Evolutionary conservation across 2,113 vertebrate genomes (phyloP).

Genomic region (Gorilla gorilla): DNA sequence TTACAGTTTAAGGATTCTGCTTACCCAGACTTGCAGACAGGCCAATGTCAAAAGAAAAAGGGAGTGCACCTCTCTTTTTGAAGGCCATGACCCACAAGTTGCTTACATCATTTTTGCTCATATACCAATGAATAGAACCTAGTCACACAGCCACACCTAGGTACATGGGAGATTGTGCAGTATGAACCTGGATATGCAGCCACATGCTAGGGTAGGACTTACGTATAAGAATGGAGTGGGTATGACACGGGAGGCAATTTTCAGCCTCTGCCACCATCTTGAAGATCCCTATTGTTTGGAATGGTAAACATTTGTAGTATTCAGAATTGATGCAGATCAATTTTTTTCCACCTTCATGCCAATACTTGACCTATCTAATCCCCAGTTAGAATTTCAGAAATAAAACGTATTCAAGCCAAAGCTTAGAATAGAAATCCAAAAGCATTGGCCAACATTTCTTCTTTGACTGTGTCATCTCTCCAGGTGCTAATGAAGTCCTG

Average conservation of each 20-base stretch:
- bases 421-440: neutral
- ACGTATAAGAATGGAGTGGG: neutral
- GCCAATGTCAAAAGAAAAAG: neutral
- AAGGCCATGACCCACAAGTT: neutral
- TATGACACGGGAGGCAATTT: neutral
- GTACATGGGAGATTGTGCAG: neutral
- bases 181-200: neutral
- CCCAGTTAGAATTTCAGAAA: neutral
- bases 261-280: neutral
- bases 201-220: neutral
- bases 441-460: neutral
- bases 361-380: conserved; percentile 18
- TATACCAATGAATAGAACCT: neutral
- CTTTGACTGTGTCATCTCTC: neutral
- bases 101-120: neutral
- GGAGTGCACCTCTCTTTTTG: neutral
- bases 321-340: conserved; percentile 58
- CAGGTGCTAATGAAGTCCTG: neutral
- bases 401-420: neutral
- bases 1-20: neutral
- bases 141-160: neutral
- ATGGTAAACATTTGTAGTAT: conserved; percentile 60
- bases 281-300: neutral
- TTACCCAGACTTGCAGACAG: neutral
- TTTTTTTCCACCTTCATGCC: conserved; percentile 32